Evolutionary conservation across 2,888 invertebrate species (phyloP).

Genomic region (Eupithecia dodoneata): DNA sequence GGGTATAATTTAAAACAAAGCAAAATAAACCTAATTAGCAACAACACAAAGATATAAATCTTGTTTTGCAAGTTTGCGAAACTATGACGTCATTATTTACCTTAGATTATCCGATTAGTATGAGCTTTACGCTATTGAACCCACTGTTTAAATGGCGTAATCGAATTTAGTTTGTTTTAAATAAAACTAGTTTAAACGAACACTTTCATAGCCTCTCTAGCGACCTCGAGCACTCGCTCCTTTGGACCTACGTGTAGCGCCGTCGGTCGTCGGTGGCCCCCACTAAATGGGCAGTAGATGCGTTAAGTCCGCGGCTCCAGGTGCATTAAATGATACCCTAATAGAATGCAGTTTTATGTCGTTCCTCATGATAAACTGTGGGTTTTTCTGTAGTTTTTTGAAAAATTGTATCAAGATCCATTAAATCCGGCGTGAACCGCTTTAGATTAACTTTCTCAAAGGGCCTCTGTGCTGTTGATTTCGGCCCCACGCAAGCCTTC

Average conservation of each 20-base stretch:
- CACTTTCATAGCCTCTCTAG: no score
- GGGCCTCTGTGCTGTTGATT: no score
- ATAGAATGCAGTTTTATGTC: not conserved
- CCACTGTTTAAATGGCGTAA: constrained; percentile 6
- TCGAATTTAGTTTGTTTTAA: not conserved
- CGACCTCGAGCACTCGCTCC: no score
- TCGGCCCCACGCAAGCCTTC: no score
- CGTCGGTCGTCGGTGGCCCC: no score
- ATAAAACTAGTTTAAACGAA: not conserved
- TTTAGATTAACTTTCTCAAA: no score
- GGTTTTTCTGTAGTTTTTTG: no score
- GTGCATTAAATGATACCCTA: no score
- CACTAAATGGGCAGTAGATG: no score
- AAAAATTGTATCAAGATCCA: not conserved
- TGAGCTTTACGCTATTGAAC: constrained; percentile 19
- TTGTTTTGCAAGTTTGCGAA: constrained; percentile 31
- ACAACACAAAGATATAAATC: constrained; percentile 25
- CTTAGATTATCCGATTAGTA: constrained; percentile 21
- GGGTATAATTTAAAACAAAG: constrained; percentile 6
- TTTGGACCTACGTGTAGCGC: no score
- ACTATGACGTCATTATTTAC: constrained; percentile 29
- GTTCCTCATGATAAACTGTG: not conserved
- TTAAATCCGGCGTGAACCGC: not conserved
- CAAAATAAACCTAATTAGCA: constrained; percentile 26
- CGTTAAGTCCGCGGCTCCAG: no score